These are phyloP conservation scores for Lacerta agilis DNA, from an alignment of 2,797 vertebrate genomes.

Conservation along the genomic window DNA sequence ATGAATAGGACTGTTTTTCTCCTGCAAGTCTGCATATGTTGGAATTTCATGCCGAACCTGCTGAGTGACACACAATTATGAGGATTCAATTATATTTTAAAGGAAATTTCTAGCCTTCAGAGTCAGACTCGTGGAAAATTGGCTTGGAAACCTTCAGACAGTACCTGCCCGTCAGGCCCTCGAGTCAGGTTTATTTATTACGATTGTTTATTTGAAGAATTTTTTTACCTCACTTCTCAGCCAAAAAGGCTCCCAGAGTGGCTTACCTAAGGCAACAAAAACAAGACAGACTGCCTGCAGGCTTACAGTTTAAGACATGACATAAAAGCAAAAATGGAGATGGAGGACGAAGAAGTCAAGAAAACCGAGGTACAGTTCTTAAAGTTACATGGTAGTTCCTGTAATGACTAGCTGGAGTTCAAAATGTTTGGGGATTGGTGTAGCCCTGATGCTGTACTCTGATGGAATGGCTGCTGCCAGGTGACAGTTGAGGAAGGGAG, in stretches of 20 bases:
- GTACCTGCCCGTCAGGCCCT: neutral
- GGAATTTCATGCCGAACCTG: neutral
- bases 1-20: neutral
- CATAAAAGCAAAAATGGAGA: neutral
- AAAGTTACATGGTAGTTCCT: neutral
- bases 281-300: neutral
- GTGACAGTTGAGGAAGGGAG: neutral
- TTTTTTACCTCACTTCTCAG: neutral
- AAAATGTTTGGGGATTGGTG: neutral
- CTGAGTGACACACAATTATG: neutral
- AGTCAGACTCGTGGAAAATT: neutral
- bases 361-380: neutral
- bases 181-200: neutral
- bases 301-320: too few species aligned
- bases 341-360: neutral
- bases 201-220: neutral
- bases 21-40: neutral
- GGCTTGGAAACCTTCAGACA: neutral
- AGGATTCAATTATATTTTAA: conserved; percentile 11
- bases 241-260: neutral
- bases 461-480: neutral
- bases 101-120: neutral
- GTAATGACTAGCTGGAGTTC: neutral
- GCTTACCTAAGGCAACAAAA: neutral
- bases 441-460: neutral